These are phyloP conservation scores for Brachionus asplanchnoidis DNA, from an alignment of 1,140 invertebrate genomes.

Conservation along the genomic window DNA sequence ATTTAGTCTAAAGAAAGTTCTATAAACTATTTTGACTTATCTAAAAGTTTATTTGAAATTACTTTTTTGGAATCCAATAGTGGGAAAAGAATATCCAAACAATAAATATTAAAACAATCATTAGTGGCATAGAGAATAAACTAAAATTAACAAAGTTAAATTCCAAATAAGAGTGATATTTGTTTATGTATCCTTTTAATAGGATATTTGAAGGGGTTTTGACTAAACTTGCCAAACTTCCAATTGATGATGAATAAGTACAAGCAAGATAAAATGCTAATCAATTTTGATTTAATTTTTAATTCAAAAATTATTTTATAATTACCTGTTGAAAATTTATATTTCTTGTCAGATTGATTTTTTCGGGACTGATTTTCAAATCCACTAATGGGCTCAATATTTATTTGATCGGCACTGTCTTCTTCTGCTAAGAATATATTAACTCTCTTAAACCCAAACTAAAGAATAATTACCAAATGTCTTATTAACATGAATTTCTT, in stretches of 20 bases:
- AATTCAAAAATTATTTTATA: not conserved
- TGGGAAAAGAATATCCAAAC: constrained; percentile 5
- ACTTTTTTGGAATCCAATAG: constrained; percentile 10
- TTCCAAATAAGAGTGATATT: not conserved
- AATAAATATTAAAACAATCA: not conserved
- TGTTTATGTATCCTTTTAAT: not conserved
- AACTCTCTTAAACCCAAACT: too few relatives aligned
- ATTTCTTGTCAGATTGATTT: not conserved
- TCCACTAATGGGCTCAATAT: not conserved
- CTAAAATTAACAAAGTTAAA: constrained; percentile 38
- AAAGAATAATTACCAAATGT: constrained; percentile 13
- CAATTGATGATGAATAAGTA: constrained; percentile 70
- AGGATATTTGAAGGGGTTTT: constrained; percentile 66
- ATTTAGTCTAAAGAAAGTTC: not conserved
- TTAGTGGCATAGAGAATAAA: not conserved
- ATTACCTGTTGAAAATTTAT: not conserved
- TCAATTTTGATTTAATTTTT: not conserved
- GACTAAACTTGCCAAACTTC: constrained; percentile 74
- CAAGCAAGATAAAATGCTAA: constrained; percentile 60
- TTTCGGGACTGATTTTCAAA: not conserved
- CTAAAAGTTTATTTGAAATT: not conserved
- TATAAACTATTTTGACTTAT: not conserved
- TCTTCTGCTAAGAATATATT: not conserved
- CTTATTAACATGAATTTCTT: not conserved
- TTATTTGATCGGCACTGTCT: not conserved